Evolutionary conservation across 2,113 vertebrate species (phyloP).

Genomic region (Mormyrus iriodes): DNA sequence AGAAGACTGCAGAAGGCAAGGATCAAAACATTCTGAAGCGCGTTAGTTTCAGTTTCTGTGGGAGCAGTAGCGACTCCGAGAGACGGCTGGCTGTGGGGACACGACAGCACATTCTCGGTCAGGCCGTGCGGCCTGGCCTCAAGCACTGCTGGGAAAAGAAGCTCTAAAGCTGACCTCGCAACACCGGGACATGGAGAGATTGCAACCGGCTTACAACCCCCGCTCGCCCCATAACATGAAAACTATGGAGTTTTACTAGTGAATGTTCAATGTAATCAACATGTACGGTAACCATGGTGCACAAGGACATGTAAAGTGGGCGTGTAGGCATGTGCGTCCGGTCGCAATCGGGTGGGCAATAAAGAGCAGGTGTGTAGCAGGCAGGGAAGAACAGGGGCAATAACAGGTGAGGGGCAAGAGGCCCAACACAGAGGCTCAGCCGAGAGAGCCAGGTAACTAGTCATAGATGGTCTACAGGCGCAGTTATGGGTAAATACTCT

Average conservation of each 20-base stretch:
- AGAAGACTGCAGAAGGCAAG: not conserved
- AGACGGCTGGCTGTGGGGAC: not conserved
- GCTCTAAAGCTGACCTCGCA: not conserved
- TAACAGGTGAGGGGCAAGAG: conserved; percentile 6
- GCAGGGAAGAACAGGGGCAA: not conserved
- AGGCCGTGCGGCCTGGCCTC: not conserved
- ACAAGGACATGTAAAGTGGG: not conserved
- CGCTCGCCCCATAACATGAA: not conserved
- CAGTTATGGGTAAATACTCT: not conserved
- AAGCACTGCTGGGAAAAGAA: not conserved
- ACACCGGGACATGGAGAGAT: not conserved
- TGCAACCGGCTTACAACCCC: not conserved
- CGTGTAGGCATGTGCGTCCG: not conserved
- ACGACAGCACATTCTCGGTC: not conserved
- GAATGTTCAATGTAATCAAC: not conserved
- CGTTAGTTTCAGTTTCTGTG: not conserved
- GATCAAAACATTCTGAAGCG: not conserved
- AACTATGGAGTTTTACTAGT: not conserved
- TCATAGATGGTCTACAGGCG: not conserved
- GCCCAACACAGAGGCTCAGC: not conserved
- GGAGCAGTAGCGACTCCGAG: not conserved
- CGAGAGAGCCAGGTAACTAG: not conserved
- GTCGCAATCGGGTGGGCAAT: conserved; percentile 6
- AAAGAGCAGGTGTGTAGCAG: conserved; percentile 12
- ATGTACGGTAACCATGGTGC: not conserved